These are phyloP conservation scores for Aleiodes alternator DNA, from an alignment of 2,888 invertebrate genomes.

Conservation along the genomic window DNA sequence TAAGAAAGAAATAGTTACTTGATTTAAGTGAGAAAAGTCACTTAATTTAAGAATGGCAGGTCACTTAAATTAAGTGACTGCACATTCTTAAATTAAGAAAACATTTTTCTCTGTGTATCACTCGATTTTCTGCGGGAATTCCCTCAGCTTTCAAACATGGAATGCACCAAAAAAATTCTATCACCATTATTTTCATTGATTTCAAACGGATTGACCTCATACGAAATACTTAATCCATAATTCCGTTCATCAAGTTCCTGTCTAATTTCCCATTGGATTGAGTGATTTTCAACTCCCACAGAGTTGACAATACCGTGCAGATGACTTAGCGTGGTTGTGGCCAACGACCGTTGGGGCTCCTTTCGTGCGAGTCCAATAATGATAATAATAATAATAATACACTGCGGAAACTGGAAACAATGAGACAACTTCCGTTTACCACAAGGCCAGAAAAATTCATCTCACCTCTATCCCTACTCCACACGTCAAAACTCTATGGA, in stretches of 20 bases:
- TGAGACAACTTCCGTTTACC: constrained; percentile 68
- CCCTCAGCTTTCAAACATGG: too few relatives aligned
- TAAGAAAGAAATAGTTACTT: too few relatives aligned
- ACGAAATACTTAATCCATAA: constrained; percentile 72
- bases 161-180: too few relatives aligned
- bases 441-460: constrained; percentile 69
- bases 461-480: constrained; percentile 30
- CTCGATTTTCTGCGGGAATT: too few relatives aligned
- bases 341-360: constrained; percentile 35
- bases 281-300: not conserved
- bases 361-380: constrained; percentile 41
- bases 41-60: too few relatives aligned
- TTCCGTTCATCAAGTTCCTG: constrained; percentile 64
- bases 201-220: constrained; percentile 40
- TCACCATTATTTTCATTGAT: too few relatives aligned
- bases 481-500: not conserved
- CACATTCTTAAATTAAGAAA: too few relatives aligned
- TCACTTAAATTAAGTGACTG: too few relatives aligned
- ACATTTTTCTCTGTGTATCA: too few relatives aligned
- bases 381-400: constrained; percentile 54
- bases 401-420: constrained; percentile 71
- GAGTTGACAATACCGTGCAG: not conserved
- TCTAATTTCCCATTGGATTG: constrained; percentile 41
- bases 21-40: too few relatives aligned
- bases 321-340: constrained; percentile 18